A percentile compares a stretch with the other conserved stretches of the same genome.
Conservation (phyloP, 2,888 invertebrate genomes). For the Danaus chrysippus region DNA sequence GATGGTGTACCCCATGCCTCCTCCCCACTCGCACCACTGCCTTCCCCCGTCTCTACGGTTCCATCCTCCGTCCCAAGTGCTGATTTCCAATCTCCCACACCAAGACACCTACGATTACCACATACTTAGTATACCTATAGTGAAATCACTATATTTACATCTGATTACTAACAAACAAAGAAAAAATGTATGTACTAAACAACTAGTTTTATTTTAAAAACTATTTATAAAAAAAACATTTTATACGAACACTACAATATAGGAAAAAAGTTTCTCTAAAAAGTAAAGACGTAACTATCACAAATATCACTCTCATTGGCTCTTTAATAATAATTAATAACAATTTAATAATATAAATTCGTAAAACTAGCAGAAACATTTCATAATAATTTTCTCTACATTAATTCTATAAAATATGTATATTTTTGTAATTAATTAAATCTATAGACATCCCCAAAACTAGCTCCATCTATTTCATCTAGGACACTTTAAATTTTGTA, state of each 20-base stretch:
- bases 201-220: background rate
- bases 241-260: background rate
- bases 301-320: background rate
- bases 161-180: background rate
- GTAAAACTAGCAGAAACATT: conserved; percentile 4
- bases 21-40: conserved; percentile 91
- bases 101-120: conserved; percentile 54
- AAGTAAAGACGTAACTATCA: background rate
- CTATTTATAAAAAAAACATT: conserved; percentile 1
- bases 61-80: conserved; percentile 81
- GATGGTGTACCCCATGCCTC: conserved; percentile 95
- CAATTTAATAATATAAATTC: background rate
- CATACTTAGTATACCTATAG: background rate
- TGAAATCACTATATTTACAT: background rate
- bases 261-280: background rate
- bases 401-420: conserved; percentile 16
- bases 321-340: background rate
- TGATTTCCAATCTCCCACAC: conserved; percentile 80
- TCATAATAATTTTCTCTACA: conserved; percentile 21
- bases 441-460: conserved; percentile 19
- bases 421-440: conserved; percentile 9
- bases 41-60: conserved; percentile 82
- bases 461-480: conserved; percentile 27
- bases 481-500: conserved; percentile 11
- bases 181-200: background rate